Conservation (phyloP, 2,888 invertebrate genomes). For the Drosophila hamatofila region DNA sequence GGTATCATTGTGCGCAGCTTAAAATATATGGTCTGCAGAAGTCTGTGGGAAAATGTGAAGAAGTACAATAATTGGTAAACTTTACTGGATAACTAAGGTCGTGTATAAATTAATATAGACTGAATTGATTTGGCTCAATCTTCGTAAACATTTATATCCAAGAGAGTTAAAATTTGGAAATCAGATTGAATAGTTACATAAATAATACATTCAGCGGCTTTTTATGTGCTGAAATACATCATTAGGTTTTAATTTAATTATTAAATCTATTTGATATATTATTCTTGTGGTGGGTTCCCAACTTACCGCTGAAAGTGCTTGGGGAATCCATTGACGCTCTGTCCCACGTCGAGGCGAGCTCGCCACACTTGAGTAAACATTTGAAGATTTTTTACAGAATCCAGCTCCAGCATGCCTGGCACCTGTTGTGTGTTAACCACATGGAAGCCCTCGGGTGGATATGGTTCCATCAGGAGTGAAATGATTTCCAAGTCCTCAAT, state of each 20-base stretch:
- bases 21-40: constrained; percentile 92
- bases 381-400: constrained; percentile 90
- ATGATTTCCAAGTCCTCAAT: constrained; percentile 92
- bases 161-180: too few species aligned
- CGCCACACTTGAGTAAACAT: constrained; percentile 95
- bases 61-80: neutral
- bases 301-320: constrained; percentile 86
- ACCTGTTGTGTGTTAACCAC: constrained; percentile 92
- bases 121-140: neutral
- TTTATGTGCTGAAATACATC: neutral
- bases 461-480: constrained; percentile 90
- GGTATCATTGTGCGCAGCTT: constrained; percentile 95
- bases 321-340: constrained; percentile 86
- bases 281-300: neutral
- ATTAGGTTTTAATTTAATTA: neutral
- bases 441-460: constrained; percentile 91
- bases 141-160: too few species aligned
- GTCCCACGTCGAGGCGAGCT: constrained; percentile 87
- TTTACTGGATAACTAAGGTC: neutral
- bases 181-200: neutral
- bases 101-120: too few species aligned
- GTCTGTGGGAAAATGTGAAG: constrained; percentile 79
- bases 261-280: neutral
- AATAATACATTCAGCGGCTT: neutral
- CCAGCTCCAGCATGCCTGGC: constrained; percentile 89